Evolutionary conservation across 2,113 vertebrate species (phyloP).

Genomic region (Daphoenositta chrysoptera): DNA sequence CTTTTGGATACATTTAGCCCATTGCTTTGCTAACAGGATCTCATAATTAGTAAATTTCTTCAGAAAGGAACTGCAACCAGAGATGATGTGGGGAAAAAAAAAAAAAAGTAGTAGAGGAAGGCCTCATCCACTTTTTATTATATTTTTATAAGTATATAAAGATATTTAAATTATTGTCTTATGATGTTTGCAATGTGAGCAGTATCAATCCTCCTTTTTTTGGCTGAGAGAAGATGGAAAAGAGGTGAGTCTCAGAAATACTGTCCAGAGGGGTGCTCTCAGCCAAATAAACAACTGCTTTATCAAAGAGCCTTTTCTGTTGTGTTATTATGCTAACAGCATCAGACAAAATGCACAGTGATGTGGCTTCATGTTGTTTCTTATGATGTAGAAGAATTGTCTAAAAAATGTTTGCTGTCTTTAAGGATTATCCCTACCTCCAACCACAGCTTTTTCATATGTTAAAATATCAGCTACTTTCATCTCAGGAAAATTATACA

Average conservation of each 20-base stretch:
- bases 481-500: neutral
- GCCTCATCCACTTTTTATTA: neutral
- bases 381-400: neutral
- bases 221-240: neutral
- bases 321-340: neutral
- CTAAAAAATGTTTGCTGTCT: neutral
- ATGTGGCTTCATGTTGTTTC: neutral
- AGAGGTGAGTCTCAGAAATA: neutral
- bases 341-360: neutral
- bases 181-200: neutral
- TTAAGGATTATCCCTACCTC: neutral
- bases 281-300: neutral
- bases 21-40: neutral
- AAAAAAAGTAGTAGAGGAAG: neutral
- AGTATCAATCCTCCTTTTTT: neutral
- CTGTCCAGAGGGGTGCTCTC: neutral
- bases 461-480: neutral
- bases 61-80: neutral
- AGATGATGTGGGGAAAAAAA: neutral
- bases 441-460: neutral
- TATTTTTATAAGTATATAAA: too few relatives aligned
- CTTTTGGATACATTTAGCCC: conserved; percentile 22
- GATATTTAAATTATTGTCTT: neutral
- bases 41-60: neutral
- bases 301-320: neutral